A percentile compares a stretch with the other conserved stretches of the same genome.
These are phyloP conservation scores for Malurus melanocephalus DNA, from an alignment of 2,113 vertebrate genomes.

Conservation along the genomic window DNA sequence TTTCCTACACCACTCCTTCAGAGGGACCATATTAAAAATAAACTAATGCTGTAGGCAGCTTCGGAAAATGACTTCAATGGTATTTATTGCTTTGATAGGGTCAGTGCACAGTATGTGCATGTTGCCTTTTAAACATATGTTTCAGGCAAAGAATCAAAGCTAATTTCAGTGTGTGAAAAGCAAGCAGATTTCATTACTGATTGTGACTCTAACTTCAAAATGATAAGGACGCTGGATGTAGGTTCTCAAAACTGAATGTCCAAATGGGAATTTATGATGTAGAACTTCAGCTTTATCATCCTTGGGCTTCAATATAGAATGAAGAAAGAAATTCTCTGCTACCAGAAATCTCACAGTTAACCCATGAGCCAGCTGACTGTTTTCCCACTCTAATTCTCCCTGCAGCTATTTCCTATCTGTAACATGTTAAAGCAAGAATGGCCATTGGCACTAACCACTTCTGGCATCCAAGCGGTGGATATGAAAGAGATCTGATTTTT, in stretches of 20 bases:
- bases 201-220: slow-evolving; percentile 73
- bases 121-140: slow-evolving; percentile 74
- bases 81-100: slow-evolving; percentile 66
- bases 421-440: slow-evolving; percentile 66
- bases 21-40: slow-evolving; percentile 61
- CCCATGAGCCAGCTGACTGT: slow-evolving; percentile 54
- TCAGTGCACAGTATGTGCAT: slow-evolving; percentile 56
- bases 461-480: slow-evolving; percentile 52
- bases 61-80: slow-evolving; percentile 50
- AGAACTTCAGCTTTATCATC: slow-evolving; percentile 75
- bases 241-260: slow-evolving; percentile 73
- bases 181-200: slow-evolving; percentile 79
- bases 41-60: slow-evolving; percentile 55
- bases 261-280: slow-evolving; percentile 76
- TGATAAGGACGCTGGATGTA: slow-evolving; percentile 71
- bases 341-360: slow-evolving; percentile 58
- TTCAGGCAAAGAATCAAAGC: slow-evolving; percentile 76
- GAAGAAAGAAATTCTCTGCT: slow-evolving; percentile 48
- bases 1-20: slow-evolving; percentile 34
- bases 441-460: slow-evolving; percentile 52
- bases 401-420: slow-evolving; percentile 64
- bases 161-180: slow-evolving; percentile 79
- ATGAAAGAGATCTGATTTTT: slow-evolving; percentile 49
- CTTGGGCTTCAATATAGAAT: slow-evolving; percentile 46
- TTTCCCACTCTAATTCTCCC: slow-evolving; percentile 40